Evolutionary conservation across 2,888 invertebrate genomes (phyloP), one percentile per base, ranked within the genome.

Genomic region (Trypoxylon attenuatum): DNA sequence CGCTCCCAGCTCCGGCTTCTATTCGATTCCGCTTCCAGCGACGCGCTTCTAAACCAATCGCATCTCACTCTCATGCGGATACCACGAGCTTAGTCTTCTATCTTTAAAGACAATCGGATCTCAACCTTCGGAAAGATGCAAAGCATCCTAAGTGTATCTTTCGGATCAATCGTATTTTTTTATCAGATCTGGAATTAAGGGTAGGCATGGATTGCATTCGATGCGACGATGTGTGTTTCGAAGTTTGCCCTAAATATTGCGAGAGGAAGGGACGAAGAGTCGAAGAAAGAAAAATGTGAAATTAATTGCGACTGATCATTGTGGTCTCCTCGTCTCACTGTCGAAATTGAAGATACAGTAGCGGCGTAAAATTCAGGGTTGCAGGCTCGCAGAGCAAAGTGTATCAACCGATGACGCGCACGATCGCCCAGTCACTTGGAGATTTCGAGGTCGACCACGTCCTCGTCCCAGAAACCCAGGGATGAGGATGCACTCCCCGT

Each of bases 401-500:
- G 23, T 33, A 33, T 18, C 52, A 13, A 16, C 46, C 51, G 59
- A 65, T 67, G 67, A 67, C 67, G 67, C 50, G 67, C 64, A 59
- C 64, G 51, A 65, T 67, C 65, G 47, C 59, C 54, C 54, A 38
- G 59, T 59, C 59, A 43, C 65, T 59, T 59, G 65, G 65, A 65
- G 59, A 67, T 67, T 67, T 67, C 59, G 67, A 52, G 67, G 65
- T 67, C 67, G 65, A 67, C 59, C 65, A 67, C 67, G 67, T 65
- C 67, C 67, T 67, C 67, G 67, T 65, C 67, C 67, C 59, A 67
- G 67, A 65, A 67, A 65, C 59, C 65, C 52, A 49, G 65, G 49
- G 49, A 67, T 59, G 64, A 67, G 66, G 58, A 67, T 64, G 64
- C 50, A 65, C 67, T 59, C 65, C 59, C 51, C 58, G 65, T 67